Percentiles rank a stretch among this genome's conserved stretches.
Evolutionary conservation across 2,888 invertebrate genomes (phyloP).

Genomic region (Megamerina dolium): DNA sequence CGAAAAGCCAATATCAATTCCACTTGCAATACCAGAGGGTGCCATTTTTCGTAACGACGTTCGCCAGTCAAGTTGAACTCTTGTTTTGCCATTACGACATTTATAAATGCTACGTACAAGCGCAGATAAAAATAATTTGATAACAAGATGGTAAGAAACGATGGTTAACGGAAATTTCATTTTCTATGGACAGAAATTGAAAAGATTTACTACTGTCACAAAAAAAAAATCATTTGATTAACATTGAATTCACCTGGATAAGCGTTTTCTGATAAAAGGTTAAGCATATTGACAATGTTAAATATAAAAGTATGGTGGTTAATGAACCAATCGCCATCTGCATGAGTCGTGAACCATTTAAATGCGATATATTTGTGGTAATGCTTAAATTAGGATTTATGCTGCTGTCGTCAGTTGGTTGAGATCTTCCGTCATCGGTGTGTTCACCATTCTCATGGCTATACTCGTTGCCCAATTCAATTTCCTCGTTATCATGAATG

Average conservation of each 20-base stretch:
- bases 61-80: constrained; percentile 67
- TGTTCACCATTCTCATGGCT: constrained; percentile 13
- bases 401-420: constrained; percentile 8
- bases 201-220: background rate
- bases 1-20: constrained; percentile 94
- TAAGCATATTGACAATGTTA: constrained; percentile 85
- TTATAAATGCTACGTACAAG: constrained; percentile 56
- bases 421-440: constrained; percentile 2
- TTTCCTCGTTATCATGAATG: constrained; percentile 35
- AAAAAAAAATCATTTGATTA: background rate
- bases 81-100: constrained; percentile 55
- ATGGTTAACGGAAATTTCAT: constrained; percentile 85
- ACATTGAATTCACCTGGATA: constrained; percentile 59
- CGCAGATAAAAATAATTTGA: constrained; percentile 80
- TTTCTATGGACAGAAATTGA: constrained; percentile 53
- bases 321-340: constrained; percentile 46
- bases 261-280: constrained; percentile 97
- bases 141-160: constrained; percentile 80
- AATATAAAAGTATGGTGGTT: constrained; percentile 72
- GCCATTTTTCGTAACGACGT: constrained; percentile 73
- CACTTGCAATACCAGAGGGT: constrained; percentile 85
- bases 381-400: constrained; percentile 24
- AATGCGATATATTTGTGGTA: constrained; percentile 11
- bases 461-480: constrained; percentile 31
- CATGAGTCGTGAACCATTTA: constrained; percentile 36